Base-by-base conservation (phyloP, 2,797 vertebrate species). In the Xiphorhynchus erythropygius region DNA sequence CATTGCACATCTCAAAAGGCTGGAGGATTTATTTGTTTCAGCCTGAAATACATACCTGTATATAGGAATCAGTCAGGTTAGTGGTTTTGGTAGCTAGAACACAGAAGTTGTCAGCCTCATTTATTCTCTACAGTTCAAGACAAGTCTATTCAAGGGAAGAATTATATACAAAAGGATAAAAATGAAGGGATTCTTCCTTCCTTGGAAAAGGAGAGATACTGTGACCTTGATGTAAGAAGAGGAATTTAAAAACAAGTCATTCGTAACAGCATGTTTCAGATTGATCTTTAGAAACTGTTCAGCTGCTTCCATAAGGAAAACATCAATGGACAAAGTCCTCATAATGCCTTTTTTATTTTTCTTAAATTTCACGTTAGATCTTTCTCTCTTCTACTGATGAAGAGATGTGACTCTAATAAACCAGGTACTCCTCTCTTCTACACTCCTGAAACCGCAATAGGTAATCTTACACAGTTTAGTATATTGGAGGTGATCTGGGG, bases 231-330 rank as follows among this genome's bases (percentile, higher is more conserved):
- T 55, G 39, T 53, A 65, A 73, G 35, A 57, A 81, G 71, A 73
- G 25, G 24, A 67, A 62, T 71, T 77, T 53, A 27, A 71, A 67
- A 92, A 1, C 35, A 53, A 39, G 22, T 81, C 4, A 55, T 59
- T 91, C 42, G 10, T 44, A 78, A 50, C 32, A 52, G 11, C 14
- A 10, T 73, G 25, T 50, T 91, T 81, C 50, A 64, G 24, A 28
- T 35, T 63, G 46, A 52, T 94, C 57, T 83, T 83, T 15, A 81
- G 73, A 78, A 93, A 55, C 25, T 50, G 13, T 19, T 57, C 27
- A 44, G 11, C 35, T 81, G 0, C 76, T 95, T 62, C 47, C 1
- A 1, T 28, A 41, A 69, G 33, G 81, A 69, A 56, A 75, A 44
- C 3, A 7, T 18, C 33, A 37, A 1, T 41, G 13, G 33, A 63